Conservation (phyloP, 2,888 invertebrate genomes). For the Pseudococcus jackbeardsleyi region DNA sequence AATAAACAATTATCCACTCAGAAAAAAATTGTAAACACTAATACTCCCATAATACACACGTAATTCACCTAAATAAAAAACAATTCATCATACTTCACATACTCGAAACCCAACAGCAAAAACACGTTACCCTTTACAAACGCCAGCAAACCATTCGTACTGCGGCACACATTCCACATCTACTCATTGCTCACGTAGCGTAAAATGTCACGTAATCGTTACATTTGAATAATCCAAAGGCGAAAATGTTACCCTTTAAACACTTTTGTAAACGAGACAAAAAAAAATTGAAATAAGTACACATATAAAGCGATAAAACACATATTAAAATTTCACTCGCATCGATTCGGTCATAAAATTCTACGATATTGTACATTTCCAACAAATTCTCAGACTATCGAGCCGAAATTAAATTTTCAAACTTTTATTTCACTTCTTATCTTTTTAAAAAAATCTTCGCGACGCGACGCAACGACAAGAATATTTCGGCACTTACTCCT, state of each 20-base stretch:
- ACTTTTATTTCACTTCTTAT: background rate
- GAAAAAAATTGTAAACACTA: no score
- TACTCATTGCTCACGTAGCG: constrained; percentile 2
- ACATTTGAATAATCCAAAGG: background rate
- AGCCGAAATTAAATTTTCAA: background rate
- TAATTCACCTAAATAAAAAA: no score
- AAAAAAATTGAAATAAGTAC: background rate
- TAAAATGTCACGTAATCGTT: constrained; percentile 37
- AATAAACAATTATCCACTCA: no score
- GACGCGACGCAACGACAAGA: background rate
- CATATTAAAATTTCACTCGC: constrained; percentile 10
- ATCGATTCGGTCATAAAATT: background rate
- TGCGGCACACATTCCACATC: background rate
- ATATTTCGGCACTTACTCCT: background rate
- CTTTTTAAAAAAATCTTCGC: background rate
- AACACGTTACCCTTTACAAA: background rate
- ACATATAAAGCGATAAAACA: background rate
- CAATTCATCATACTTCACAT: no score
- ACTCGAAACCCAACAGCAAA: no score
- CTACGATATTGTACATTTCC: background rate
- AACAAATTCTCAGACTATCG: background rate
- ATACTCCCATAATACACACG: no score
- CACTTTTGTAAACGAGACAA: background rate
- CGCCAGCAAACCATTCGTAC: background rate
- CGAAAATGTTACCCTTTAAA: background rate